Evolutionary conservation across 2,113 vertebrate genomes (phyloP), one percentile per base, ranked within the genome.

Genomic region (Pterophyllum scalare): DNA sequence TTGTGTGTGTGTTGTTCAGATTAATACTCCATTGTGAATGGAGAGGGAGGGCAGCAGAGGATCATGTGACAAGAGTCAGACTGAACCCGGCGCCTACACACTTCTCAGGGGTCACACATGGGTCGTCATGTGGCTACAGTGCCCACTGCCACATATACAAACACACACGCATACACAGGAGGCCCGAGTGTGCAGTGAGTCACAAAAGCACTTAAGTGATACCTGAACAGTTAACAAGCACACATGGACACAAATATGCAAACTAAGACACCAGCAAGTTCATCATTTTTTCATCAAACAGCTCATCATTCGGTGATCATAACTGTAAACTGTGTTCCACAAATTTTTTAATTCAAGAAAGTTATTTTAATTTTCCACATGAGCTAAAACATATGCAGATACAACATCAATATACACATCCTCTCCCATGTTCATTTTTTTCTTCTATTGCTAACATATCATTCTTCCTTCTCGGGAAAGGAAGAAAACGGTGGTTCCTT

Each of bases 61-160:
- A 94, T 95, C 95, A 95, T 95, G 95, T 95, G 94, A 95, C 93
- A 87, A 84, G 83, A 93, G 89, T 94, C 94, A 94, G 94, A 94
- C 94, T 90, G 91, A 90, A 89, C 87, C 78, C 78, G 92, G 91
- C 92, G 93, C 93, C 94, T 95, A 94, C 92, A 90, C 84, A 43
- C 92, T 92, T 94, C 88, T 91, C 89, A 86, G 88, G 91, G 93
- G 94, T 94, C 93, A 93, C 22, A 20, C 59, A 64, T 85, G 88
- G 92, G 91, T 94, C 83, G 76, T 93, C 91, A 92, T 93, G 86
- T 91, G 89, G 94, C 88, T 85, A 90, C 85, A 84, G 82, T 92
- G 86, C 92, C 88, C 88, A 77, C 86, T 82, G 77, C 40, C 87
- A 79, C 83, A 84, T 60, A 83, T 46, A 86, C 76, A 89, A 8